These are phyloP conservation scores for Caracal caracal DNA, from an alignment of 2,113 vertebrate genomes.

Conservation along the genomic window DNA sequence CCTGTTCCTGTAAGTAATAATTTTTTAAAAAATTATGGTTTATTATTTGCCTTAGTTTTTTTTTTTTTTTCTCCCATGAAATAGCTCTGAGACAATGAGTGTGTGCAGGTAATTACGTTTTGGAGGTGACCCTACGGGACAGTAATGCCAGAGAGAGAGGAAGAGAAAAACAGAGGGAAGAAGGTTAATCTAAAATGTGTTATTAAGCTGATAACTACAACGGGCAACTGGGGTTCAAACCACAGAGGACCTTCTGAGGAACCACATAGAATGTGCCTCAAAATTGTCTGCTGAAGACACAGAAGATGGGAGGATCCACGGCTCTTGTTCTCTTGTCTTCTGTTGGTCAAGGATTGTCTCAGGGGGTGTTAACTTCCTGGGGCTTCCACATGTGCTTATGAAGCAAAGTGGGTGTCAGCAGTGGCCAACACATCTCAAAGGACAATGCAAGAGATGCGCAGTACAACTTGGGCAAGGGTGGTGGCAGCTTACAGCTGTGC, in stretches of 20 bases:
- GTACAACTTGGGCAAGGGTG: neutral
- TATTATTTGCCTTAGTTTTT: neutral
- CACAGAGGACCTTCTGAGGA: neutral
- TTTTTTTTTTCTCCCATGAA: neutral
- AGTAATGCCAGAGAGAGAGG: neutral
- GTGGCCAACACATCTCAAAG: neutral
- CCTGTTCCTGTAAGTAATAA: neutral
- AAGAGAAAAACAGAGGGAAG: neutral
- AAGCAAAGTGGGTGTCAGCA: neutral
- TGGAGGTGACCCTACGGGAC: neutral
- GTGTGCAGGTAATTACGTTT: neutral
- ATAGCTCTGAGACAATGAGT: neutral
- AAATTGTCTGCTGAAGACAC: neutral
- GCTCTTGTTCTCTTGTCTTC: neutral
- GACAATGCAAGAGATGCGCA: neutral
- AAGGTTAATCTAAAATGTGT: neutral
- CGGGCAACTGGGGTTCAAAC: neutral
- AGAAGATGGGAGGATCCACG: neutral
- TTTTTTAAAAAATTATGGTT: neutral
- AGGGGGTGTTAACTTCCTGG: neutral
- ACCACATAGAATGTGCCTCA: neutral
- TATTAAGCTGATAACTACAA: neutral
- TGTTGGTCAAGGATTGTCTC: neutral
- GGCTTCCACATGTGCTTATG: neutral
- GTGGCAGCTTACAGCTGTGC: neutral